Conservation (phyloP, 53 echinoderm and acorn worm species). For the Pentamera pediparva region DNA sequence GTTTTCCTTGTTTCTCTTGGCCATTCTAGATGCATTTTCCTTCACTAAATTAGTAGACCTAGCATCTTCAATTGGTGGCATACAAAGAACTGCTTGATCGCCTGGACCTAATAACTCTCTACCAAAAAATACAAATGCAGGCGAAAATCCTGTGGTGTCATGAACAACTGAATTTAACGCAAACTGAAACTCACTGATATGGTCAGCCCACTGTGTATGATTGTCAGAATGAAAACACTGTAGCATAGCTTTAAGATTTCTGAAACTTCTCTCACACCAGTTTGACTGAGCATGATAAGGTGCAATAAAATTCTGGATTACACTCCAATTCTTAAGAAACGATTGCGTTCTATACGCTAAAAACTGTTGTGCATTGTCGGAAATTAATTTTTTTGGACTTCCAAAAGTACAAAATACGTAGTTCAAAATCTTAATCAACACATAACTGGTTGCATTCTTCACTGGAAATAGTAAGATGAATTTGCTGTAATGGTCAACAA, state of each 20-base stretch:
- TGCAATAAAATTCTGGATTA: constrained; percentile 42
- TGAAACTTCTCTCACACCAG: constrained; percentile 50
- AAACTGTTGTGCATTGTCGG: constrained; percentile 62
- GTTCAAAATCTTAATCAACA: constrained; percentile 17
- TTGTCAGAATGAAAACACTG: constrained; percentile 38
- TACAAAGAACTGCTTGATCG: neutral
- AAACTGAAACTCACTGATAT: constrained; percentile 46
- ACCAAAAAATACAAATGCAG: constrained; percentile 35
- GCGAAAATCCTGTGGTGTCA: constrained; percentile 46
- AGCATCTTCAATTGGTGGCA: neutral
- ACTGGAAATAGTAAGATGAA: constrained; percentile 46
- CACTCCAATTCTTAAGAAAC: constrained; percentile 41
- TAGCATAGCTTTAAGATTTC: constrained; percentile 51
- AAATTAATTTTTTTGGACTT: constrained; percentile 40
- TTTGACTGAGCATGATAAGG: constrained; percentile 59
- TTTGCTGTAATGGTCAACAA: constrained; percentile 29
- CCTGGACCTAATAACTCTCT: constrained; percentile 8
- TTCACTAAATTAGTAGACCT: neutral
- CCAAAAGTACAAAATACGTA: constrained; percentile 52
- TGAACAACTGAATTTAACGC: constrained; percentile 40
- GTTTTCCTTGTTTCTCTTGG: neutral
- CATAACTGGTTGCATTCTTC: constrained; percentile 32
- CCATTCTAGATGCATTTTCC: neutral
- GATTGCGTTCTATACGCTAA: neutral
- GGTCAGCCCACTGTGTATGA: constrained; percentile 45